phyloP scores from a whole-genome alignment of 1,140 invertebrate species.

The Monochamus saltuarius region DNA sequence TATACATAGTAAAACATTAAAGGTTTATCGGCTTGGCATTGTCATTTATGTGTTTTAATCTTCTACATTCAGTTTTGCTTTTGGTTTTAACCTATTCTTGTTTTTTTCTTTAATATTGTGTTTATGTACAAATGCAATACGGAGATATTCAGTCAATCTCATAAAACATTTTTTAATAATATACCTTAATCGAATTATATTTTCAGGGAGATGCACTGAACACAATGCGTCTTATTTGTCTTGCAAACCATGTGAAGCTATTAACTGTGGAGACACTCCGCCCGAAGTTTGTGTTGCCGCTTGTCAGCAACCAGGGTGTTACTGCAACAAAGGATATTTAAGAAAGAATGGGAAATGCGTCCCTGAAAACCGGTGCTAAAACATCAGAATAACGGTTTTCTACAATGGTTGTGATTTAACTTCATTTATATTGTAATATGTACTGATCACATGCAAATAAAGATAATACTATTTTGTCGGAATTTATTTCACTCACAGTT shows the following conservation, averaged over 20 bases:
- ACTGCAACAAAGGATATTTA: constrained; percentile 1
- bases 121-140: not conserved
- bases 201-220: not conserved
- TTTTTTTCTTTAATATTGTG: too few relatives aligned
- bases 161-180: not conserved
- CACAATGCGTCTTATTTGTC: not conserved
- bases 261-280: not conserved
- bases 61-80: too few relatives aligned
- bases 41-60: too few relatives aligned
- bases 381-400: too few relatives aligned
- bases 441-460: not conserved
- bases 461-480: not conserved
- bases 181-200: too few relatives aligned
- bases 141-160: not conserved
- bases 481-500: too few relatives aligned
- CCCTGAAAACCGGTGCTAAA: not conserved
- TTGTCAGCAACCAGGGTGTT: not conserved
- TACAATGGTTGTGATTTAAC: too few relatives aligned
- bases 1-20: too few relatives aligned
- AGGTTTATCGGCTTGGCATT: too few relatives aligned
- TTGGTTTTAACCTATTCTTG: too few relatives aligned
- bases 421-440: too few relatives aligned
- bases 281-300: not conserved
- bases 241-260: not conserved
- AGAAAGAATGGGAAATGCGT: constrained; percentile 2